phyloP scores from a whole-genome alignment of 2,113 vertebrate genomes.

The Megatriorchis doriae region DNA sequence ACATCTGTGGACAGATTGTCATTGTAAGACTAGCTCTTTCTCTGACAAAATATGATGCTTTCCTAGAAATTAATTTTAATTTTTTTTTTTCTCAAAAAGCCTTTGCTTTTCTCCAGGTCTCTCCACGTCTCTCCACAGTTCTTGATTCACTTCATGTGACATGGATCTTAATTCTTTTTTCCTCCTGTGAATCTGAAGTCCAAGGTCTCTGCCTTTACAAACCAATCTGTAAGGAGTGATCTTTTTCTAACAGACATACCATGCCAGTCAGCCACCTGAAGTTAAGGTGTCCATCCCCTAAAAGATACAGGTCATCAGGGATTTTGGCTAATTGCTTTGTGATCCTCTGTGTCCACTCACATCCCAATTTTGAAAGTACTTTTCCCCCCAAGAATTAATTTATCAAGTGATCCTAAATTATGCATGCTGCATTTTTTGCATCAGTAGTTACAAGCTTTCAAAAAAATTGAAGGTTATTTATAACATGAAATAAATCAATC shows the following conservation, averaged over 20 bases:
- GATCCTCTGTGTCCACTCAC: not conserved
- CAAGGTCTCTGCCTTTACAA: not conserved
- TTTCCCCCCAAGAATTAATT: not conserved
- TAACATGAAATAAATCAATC: not conserved
- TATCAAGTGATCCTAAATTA: not conserved
- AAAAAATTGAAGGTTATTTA: not conserved
- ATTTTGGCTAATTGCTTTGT: not conserved
- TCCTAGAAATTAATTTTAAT: not conserved
- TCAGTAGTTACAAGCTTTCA: not conserved
- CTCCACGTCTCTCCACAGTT: not conserved
- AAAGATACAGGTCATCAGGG: not conserved
- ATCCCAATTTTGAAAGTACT: not conserved
- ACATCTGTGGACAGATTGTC: not conserved
- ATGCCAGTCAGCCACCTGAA: not conserved
- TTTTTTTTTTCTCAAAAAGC: not conserved
- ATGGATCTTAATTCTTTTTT: not conserved
- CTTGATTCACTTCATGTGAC: not conserved
- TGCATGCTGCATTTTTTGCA: not conserved
- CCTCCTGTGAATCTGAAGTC: not conserved
- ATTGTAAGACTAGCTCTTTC: not conserved
- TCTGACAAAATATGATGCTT: not conserved
- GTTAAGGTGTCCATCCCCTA: not conserved
- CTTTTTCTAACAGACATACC: not conserved
- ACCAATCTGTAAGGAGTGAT: not conserved
- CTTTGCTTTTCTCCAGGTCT: not conserved